Evolutionary conservation across 2,113 vertebrate species (phyloP), one percentile per base, ranked within the genome.

Genomic region (Chloropsis hardwickii): DNA sequence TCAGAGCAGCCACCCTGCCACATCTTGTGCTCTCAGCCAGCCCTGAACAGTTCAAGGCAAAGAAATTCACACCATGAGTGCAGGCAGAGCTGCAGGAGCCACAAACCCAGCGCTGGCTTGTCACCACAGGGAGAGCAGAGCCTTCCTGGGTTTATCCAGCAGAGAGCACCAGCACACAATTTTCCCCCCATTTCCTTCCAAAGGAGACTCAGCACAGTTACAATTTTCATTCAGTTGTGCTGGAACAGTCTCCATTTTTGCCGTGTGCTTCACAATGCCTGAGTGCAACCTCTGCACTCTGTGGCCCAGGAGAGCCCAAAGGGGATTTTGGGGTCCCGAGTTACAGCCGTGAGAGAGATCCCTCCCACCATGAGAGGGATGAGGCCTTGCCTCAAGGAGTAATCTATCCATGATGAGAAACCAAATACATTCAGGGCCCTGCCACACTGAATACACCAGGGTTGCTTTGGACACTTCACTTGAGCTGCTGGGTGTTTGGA

Each of bases 101-200:
- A 31, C n/a, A 9, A 77, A 58, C 45, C 16, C 67, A 40, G 3
- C 6, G 0, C 35, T 31, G 39, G 20, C 1, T 1, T 6, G n/a
- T 14, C 66, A n/a, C 58, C 0, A 1, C 77, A 61, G 48, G 0
- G 28, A 67, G 44, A 9, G 47, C 57, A 58, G 27, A 40, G 29
- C 29, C 29, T 58, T 50, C 72, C 62, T 42, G 69, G 45, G 17
- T 95, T 45, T 23, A 91, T 84, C 95, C 95, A 96, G 88, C 86
- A 96, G 95, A 92, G 90, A 94, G 95, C 96, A 97, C 65, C 82
- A 93, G 44, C 65, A 84, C 9, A 76, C 93, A 83, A 48, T 24
- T 39, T 54, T 95, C 73, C 50, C 77, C 77, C 77, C 31, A 0
- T 29, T n/a, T 76, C 57, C 54, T 53, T 53, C 47, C 64, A 10